These are phyloP conservation scores for Drosophila peninsularis DNA, from an alignment of 2,888 invertebrate genomes.

Conservation along the genomic window DNA sequence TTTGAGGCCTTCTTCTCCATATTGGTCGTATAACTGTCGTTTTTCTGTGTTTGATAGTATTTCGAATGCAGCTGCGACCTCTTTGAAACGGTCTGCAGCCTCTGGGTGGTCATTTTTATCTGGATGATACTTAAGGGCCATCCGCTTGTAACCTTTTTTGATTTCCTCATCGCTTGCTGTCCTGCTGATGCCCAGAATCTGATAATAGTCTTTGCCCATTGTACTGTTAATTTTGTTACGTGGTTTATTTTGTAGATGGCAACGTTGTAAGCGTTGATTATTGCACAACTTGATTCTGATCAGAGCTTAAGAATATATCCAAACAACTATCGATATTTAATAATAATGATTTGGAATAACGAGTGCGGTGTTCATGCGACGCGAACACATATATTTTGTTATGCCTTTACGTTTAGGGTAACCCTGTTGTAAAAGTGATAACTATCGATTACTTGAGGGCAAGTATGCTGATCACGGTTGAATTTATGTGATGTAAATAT, in stretches of 20 bases:
- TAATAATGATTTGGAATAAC: neutral
- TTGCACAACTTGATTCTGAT: slow-evolving; percentile 24
- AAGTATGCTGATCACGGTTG: neutral
- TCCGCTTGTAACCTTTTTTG: slow-evolving; percentile 39
- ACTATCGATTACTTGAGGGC: neutral
- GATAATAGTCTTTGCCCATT: slow-evolving; percentile 49
- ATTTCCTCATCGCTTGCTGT: slow-evolving; percentile 41
- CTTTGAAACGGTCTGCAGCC: slow-evolving; percentile 54
- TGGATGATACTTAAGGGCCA: slow-evolving; percentile 52
- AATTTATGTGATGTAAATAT: neutral
- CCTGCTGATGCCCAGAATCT: slow-evolving; percentile 39
- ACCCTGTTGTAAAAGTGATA: neutral
- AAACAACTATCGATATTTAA: slow-evolving; percentile 22
- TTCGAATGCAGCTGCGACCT: slow-evolving; percentile 60
- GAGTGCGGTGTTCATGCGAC: neutral
- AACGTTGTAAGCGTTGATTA: neutral
- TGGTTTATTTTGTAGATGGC: neutral
- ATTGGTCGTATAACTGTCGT: slow-evolving; percentile 53
- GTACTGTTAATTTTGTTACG: neutral
- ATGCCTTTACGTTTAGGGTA: neutral
- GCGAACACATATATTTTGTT: neutral
- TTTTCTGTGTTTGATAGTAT: slow-evolving; percentile 61
- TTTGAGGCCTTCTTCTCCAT: slow-evolving; percentile 60
- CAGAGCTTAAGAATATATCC: slow-evolving; percentile 11
- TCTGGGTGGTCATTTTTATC: slow-evolving; percentile 67